Evolutionary conservation across 1,140 invertebrate genomes (phyloP).

Genomic region (Neoseiulus cucumeris): DNA sequence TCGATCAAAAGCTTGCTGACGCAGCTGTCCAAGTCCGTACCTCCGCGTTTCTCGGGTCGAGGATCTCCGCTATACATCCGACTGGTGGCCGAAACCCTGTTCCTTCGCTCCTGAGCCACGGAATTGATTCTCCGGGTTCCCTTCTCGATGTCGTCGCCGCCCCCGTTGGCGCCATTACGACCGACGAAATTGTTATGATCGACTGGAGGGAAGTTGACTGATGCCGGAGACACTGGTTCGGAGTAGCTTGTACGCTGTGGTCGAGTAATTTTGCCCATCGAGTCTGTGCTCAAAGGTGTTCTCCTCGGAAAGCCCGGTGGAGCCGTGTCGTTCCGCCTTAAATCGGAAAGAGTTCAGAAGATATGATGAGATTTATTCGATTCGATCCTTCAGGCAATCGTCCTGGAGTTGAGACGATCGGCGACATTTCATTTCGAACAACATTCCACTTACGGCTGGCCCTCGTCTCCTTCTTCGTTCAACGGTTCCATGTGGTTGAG

Average conservation of each 20-base stretch:
- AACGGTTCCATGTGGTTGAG: slow-evolving; percentile 15
- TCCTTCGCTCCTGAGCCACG: not conserved
- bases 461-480: slow-evolving; percentile 2
- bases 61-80: not conserved
- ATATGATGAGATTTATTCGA: too few species aligned
- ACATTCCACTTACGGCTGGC: not conserved
- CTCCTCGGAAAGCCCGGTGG: not conserved
- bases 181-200: slow-evolving; percentile 6
- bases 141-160: not conserved
- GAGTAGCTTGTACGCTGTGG: not conserved
- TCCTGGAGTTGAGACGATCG: too few species aligned
- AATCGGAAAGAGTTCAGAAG: not conserved
- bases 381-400: too few species aligned
- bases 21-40: not conserved
- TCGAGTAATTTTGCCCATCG: not conserved
- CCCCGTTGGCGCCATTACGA: not conserved
- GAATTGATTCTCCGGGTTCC: not conserved
- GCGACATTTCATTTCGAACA: too few species aligned
- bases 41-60: not conserved
- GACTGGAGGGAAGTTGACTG: not conserved
- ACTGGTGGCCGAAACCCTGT: not conserved
- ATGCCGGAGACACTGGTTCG: not conserved
- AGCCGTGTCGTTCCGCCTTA: slow-evolving; percentile 3
- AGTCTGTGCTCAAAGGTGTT: not conserved
- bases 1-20: too few species aligned